A percentile compares a stretch with the other conserved stretches of the same genome.
Evolutionary conservation across 1,140 invertebrate species (phyloP).

Genomic region (Zaprionus tsacasi): DNA sequence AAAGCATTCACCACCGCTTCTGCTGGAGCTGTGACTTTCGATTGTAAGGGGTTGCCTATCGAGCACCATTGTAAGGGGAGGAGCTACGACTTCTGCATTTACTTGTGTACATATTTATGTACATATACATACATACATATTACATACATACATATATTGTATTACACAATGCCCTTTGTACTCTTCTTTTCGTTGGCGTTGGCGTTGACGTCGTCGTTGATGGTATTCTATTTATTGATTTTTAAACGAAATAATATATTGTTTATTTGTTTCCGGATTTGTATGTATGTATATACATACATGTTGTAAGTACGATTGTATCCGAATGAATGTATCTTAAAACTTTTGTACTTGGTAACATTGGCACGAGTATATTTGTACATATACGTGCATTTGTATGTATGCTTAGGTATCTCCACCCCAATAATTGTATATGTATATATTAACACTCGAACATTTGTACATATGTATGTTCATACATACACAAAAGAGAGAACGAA

Average conservation of each 20-base stretch:
- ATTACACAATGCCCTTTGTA: slow-evolving; percentile 57
- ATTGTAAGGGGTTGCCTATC: slow-evolving; percentile 20
- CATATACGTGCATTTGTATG: too few species aligned
- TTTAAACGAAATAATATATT: slow-evolving; percentile 44
- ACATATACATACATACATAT: neutral
- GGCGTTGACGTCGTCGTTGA: neutral
- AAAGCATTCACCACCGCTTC: slow-evolving; percentile 61
- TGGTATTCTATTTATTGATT: slow-evolving; percentile 61
- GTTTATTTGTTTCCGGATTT: slow-evolving; percentile 25
- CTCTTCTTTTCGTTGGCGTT: neutral
- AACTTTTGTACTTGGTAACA: neutral
- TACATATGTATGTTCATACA: neutral
- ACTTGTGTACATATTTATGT: neutral
- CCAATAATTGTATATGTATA: neutral
- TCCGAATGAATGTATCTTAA: neutral
- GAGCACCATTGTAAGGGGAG: slow-evolving; percentile 47
- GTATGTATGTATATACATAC: slow-evolving; percentile 5
- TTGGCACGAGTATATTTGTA: neutral
- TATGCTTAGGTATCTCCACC: neutral
- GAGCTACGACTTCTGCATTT: slow-evolving; percentile 43
- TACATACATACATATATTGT: slow-evolving; percentile 34
- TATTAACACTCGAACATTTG: neutral
- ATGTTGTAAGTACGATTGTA: slow-evolving; percentile 1
- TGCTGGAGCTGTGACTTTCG: slow-evolving; percentile 1
- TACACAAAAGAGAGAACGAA: slow-evolving; percentile 23